Evolutionary conservation across 2,888 invertebrate species (phyloP).

Genomic region (Ophioninae sp.): DNA sequence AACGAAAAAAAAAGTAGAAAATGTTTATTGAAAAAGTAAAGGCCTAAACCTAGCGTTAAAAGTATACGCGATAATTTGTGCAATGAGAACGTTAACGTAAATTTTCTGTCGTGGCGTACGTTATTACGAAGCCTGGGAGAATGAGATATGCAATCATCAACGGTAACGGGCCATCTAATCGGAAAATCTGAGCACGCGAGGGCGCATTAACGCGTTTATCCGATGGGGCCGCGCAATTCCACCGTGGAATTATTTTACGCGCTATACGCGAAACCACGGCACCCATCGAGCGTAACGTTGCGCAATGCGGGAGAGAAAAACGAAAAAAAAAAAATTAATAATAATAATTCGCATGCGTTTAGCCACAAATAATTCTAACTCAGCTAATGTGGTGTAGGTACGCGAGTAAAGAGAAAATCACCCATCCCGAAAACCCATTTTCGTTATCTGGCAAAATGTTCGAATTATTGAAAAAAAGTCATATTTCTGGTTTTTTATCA

Average conservation of each 20-base stretch:
- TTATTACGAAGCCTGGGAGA: slow-evolving; percentile 27
- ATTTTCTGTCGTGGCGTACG: background rate
- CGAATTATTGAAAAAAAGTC: too few species aligned
- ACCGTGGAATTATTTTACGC: slow-evolving; percentile 32
- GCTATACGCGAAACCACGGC: slow-evolving; percentile 14
- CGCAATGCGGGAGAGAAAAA: slow-evolving; percentile 26
- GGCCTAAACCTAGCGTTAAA: background rate
- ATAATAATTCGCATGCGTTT: background rate
- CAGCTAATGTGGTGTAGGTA: background rate
- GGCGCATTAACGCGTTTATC: slow-evolving; percentile 23
- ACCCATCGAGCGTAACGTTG: slow-evolving; percentile 30
- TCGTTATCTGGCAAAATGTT: background rate
- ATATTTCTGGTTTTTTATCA: too few species aligned
- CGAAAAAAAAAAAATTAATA: slow-evolving; percentile 15
- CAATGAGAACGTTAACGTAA: background rate
- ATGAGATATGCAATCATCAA: slow-evolving; percentile 39
- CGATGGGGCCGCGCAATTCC: slow-evolving; percentile 1
- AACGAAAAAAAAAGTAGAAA: too few species aligned
- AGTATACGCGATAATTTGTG: background rate
- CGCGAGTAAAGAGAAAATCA: background rate
- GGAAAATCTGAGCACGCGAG: slow-evolving; percentile 38
- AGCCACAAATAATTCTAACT: background rate
- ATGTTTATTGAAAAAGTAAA: too few species aligned
- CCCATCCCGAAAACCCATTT: background rate
- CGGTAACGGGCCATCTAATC: slow-evolving; percentile 37